These are phyloP conservation scores for Lutra lutra DNA, from an alignment of 2,797 vertebrate genomes.

Conservation along the genomic window DNA sequence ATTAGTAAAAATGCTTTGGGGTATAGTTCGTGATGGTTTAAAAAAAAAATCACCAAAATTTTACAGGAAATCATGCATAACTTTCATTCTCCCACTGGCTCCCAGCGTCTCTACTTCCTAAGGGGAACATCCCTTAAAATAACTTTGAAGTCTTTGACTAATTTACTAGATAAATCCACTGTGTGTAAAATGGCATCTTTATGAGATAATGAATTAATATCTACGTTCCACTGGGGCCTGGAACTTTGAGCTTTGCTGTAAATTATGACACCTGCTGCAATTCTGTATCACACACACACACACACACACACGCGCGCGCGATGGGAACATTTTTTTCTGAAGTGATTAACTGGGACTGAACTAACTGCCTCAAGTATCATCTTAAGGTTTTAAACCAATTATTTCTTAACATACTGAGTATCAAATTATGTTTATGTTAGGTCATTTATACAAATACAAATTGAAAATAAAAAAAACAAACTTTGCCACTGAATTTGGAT, in stretches of 20 bases:
- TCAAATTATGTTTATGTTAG: not conserved
- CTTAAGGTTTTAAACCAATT: not conserved
- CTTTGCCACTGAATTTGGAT: not conserved
- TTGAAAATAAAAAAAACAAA: not conserved
- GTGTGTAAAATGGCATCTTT: not conserved
- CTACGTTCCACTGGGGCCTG: not conserved
- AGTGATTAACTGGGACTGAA: not conserved
- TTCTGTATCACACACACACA: not conserved
- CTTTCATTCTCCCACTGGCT: not conserved
- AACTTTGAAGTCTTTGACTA: not conserved
- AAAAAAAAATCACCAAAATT: not conserved
- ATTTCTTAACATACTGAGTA: not conserved
- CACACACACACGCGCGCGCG: too few relatives aligned
- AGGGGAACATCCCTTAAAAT: not conserved
- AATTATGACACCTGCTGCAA: not conserved
- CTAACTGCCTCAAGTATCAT: not conserved
- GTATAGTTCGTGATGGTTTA: not conserved
- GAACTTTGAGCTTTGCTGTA: not conserved
- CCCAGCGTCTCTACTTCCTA: not conserved
- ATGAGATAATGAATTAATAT: not conserved
- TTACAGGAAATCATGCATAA: not conserved
- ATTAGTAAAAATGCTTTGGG: not conserved
- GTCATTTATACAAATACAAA: not conserved
- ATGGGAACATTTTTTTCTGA: not conserved
- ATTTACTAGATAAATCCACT: conserved; percentile 17